Evolutionary conservation across 2,888 invertebrate species (phyloP), one percentile per base, ranked within the genome.

Genomic region (Hypolimnas misippus): DNA sequence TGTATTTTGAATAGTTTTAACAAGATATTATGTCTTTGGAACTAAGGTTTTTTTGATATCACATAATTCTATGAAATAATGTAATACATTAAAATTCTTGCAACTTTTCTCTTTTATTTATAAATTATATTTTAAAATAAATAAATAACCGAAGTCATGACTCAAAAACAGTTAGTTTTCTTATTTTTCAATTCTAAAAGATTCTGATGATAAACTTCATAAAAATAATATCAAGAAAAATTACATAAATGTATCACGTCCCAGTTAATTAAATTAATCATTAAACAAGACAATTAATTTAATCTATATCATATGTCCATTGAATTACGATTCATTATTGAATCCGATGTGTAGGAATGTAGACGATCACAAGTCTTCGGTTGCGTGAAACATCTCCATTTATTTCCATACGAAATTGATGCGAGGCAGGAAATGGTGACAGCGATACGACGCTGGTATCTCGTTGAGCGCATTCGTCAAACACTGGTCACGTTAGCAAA

Each of bases 401-500:
- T 70, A 80, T 82, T 82, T 82, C 76, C 77, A 83, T 83, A 78
- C 76, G 77, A 84, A 82, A 85, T 81, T 82, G 80, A 83, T 83
- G 81, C 68, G 68, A 70, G 74, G 71, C 77, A 80, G 81, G 79
- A 84, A 82, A 78, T 70, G 72, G 76, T 75, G 76, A 74, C 77
- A 78, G 75, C 74, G 78, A 82, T 73, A 73, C 71, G 65, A 73
- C 70, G 71, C 76, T 60, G 77, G 73, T 79, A 76, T 78, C 72
- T 76, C 69, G 73, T 73, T 73, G 73, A 72, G 73, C 66, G 71
- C 73, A 73, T 76, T 73, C 73, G 72, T 76, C 70, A 74, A 72
- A 65, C 70, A 71, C 31, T 65, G 76, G 70, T 69, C 65, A 63
- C 73, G 73, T 76, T 79, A 74, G 72, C 73, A 64, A 73, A 57